A percentile compares a stretch with the other conserved stretches of the same genome.
Conservation (phyloP, 2,113 vertebrate genomes). For the Amphilophus citrinellus region DNA sequence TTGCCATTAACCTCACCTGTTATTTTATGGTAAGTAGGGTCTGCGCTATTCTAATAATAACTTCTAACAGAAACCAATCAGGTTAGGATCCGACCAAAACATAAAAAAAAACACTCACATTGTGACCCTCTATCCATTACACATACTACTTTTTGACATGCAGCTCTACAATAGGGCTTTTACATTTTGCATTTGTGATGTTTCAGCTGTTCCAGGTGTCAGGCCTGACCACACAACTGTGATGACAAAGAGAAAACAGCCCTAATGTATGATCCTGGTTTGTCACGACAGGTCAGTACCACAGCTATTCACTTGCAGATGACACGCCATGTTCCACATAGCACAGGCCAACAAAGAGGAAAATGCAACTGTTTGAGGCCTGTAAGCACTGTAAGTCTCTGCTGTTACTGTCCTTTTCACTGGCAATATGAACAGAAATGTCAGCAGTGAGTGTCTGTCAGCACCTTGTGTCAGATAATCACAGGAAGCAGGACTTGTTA, state of each 20-base stretch:
- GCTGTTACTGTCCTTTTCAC: conserved; percentile 55
- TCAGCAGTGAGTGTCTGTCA: conserved; percentile 72
- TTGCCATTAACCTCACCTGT: conserved; percentile 80
- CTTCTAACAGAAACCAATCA: conserved; percentile 70
- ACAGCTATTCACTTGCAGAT: conserved; percentile 59
- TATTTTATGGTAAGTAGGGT: conserved; percentile 78
- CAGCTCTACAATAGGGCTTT: conserved; percentile 61
- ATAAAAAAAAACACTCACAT: conserved; percentile 50
- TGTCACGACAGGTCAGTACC: conserved; percentile 59
- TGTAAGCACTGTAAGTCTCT: conserved; percentile 56
- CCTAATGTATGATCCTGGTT: conserved; percentile 47
- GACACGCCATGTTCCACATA: conserved; percentile 57
- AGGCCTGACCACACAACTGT: conserved; percentile 55
- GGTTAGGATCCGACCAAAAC: conserved; percentile 53
- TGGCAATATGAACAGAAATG: conserved; percentile 81
- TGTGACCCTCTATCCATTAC: conserved; percentile 74
- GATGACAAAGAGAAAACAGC: conserved; percentile 51
- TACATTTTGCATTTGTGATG: conserved; percentile 71
- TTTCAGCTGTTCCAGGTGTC: conserved; percentile 68
- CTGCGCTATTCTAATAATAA: conserved; percentile 72
- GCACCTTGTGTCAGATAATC: conserved; percentile 68
- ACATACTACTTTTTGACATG: conserved; percentile 60
- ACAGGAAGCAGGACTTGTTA: conserved; percentile 60
- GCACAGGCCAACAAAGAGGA: conserved; percentile 53
- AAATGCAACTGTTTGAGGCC: conserved; percentile 44